Percentiles rank a stretch among this genome's conserved stretches.
Conservation (phyloP, 2,113 vertebrate genomes). For the Hippoglossus stenolepis region DNA sequence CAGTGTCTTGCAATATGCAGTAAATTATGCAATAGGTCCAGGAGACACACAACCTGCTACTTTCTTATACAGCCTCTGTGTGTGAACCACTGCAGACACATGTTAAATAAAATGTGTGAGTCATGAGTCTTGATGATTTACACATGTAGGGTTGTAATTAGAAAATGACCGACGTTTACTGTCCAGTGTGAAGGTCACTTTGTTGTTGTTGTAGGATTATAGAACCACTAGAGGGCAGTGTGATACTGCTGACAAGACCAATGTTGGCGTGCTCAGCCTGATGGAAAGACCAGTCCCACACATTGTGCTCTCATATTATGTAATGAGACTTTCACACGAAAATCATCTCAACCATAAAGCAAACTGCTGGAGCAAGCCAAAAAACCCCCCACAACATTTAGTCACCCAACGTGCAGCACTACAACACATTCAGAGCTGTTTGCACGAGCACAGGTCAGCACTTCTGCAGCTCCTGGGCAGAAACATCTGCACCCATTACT, state of each 20-base stretch:
- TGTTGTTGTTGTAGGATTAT: conserved; percentile 29
- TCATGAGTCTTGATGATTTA: neutral
- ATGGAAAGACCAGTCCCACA: neutral
- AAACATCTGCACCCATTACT: conserved; percentile 55
- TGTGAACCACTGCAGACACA: neutral
- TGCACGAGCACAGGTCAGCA: conserved; percentile 43
- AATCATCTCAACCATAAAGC: neutral
- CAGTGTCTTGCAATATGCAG: neutral
- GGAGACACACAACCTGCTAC: too few species aligned
- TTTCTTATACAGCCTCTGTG: neutral
- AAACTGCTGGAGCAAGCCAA: conserved; percentile 1
- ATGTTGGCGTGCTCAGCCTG: neutral
- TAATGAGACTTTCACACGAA: conserved; percentile 15
- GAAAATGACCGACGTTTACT: conserved; percentile 9
- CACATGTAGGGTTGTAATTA: conserved; percentile 28
- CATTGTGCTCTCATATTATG: conserved; percentile 16
- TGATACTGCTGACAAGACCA: neutral
- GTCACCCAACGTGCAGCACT: neutral
- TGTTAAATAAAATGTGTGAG: too few species aligned
- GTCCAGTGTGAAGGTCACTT: neutral
- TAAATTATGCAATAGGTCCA: too few species aligned
- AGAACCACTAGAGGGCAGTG: conserved; percentile 62
- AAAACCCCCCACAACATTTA: neutral
- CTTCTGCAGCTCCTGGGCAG: conserved; percentile 23
- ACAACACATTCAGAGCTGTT: conserved; percentile 4